Percentiles rank a stretch among this genome's conserved stretches.
phyloP scores from a whole-genome alignment of 2,888 invertebrate species.

The Nebria salina region DNA sequence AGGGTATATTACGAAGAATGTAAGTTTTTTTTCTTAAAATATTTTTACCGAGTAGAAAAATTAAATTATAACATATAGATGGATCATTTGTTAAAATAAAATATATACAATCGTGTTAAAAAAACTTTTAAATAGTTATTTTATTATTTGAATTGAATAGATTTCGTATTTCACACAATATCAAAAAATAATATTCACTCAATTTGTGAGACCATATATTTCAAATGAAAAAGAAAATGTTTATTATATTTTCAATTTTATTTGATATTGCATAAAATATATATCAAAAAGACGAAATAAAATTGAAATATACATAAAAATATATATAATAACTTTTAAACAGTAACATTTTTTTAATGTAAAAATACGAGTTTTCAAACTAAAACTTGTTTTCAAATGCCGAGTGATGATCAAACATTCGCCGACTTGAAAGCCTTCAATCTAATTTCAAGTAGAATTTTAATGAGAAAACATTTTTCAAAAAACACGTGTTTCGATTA shows the following conservation, averaged over 20 bases:
- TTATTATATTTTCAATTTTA: too few relatives aligned
- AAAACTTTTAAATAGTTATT: too few relatives aligned
- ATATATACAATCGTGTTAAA: too few relatives aligned
- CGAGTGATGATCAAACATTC: not conserved
- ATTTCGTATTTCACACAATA: too few relatives aligned
- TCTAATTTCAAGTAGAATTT: not conserved
- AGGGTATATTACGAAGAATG: slow-evolving; percentile 58
- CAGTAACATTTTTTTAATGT: not conserved
- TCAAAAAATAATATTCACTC: too few relatives aligned
- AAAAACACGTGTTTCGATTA: not conserved
- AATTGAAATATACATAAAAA: not conserved
- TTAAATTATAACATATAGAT: not conserved
- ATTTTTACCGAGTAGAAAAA: not conserved
- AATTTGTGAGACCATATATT: too few relatives aligned
- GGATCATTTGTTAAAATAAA: too few relatives aligned
- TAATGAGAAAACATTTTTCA: not conserved
- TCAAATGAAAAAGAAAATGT: too few relatives aligned
- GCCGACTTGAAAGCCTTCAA: not conserved
- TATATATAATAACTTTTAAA: not conserved
- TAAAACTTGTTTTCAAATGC: not conserved
- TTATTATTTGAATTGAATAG: too few relatives aligned
- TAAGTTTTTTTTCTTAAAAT: slow-evolving; percentile 50
- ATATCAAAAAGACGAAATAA: not conserved
- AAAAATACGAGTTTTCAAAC: not conserved
- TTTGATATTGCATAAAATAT: too few relatives aligned